Percentiles rank a stretch among this genome's conserved stretches.
Conservation (phyloP, 2,113 vertebrate genomes). For the Riparia riparia region DNA sequence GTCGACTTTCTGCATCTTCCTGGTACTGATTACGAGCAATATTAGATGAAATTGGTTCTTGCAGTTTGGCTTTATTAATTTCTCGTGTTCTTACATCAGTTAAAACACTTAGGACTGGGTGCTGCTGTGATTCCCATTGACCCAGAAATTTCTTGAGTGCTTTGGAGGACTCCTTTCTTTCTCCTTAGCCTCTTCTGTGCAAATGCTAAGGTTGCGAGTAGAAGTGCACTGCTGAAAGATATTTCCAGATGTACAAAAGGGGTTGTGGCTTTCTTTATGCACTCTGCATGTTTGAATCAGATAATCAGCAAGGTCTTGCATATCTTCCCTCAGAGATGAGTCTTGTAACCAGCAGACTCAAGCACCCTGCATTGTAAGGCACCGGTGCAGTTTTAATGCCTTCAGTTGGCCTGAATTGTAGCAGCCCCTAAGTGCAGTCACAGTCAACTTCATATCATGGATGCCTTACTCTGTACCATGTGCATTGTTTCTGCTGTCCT, state of each 20-base stretch:
- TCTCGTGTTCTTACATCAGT: background rate
- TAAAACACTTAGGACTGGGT: constrained; percentile 13
- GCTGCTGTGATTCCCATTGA: background rate
- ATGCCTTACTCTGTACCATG: background rate
- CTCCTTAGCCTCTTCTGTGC: background rate
- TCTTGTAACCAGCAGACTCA: background rate
- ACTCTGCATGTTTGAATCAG: background rate
- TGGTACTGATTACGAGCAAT: constrained; percentile 5
- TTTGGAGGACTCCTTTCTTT: background rate
- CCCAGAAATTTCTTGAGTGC: constrained; percentile 12
- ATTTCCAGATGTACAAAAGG: background rate
- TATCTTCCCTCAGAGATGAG: background rate
- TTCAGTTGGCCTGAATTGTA: background rate
- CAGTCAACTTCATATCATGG: background rate
- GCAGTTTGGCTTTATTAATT: constrained; percentile 30
- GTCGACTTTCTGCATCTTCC: background rate
- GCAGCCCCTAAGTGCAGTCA: background rate
- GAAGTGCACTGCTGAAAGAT: background rate
- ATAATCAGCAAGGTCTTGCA: background rate
- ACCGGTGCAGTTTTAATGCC: background rate
- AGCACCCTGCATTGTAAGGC: fast-evolving
- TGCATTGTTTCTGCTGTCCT: background rate
- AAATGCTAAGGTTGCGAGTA: background rate
- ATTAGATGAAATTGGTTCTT: constrained; percentile 26
- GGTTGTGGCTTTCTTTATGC: background rate